phyloP scores from a whole-genome alignment of 2,113 vertebrate genomes.

The Lepus timidus region DNA sequence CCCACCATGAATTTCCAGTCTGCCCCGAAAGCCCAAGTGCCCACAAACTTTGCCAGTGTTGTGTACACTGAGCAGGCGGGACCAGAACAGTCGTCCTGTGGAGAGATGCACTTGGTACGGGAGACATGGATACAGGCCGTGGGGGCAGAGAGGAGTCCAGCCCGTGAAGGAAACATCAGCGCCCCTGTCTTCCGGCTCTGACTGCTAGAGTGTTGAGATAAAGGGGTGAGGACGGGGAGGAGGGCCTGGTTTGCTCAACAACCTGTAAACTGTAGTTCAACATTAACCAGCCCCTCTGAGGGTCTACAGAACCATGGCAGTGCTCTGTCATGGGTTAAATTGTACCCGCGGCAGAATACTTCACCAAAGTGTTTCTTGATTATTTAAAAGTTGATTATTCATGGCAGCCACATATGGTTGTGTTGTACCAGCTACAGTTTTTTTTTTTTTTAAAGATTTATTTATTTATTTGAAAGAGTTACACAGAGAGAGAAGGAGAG shows the following conservation, averaged over 20 bases:
- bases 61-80: neutral
- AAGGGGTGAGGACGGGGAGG: too few species aligned
- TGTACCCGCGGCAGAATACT: neutral
- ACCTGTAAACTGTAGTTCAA: neutral
- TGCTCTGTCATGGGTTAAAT: neutral
- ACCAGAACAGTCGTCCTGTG: rapidly evolving
- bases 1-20: rapidly evolving
- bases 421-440: neutral
- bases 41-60: too few species aligned
- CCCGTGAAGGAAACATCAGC: neutral
- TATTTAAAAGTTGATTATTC: neutral
- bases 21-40: neutral
- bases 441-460: too few species aligned
- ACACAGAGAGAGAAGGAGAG: too few species aligned
- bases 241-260: neutral
- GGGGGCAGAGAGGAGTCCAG: neutral
- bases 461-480: too few species aligned
- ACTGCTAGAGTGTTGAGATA: neutral
- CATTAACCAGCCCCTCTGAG: neutral
- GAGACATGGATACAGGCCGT: neutral
- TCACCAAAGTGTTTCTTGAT: neutral
- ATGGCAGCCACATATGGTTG: rapidly evolving
- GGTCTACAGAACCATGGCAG: neutral
- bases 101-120: neutral
- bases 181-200: neutral